Evolutionary conservation across 2,888 invertebrate genomes (phyloP).

Genomic region (Hyposoter didymator): DNA sequence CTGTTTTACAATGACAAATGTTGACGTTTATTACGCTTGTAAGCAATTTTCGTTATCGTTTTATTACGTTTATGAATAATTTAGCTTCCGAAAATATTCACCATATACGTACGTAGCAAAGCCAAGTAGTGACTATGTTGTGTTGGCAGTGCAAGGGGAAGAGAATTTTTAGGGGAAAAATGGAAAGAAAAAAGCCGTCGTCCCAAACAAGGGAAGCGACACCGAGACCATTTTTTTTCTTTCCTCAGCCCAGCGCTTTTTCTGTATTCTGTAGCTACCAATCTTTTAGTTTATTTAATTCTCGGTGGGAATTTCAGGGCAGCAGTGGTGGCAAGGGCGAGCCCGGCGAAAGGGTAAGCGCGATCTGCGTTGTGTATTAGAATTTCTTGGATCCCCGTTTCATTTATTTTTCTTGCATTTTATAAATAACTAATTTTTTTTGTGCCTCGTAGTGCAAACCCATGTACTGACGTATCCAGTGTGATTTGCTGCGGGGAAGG

Average conservation of each 20-base stretch:
- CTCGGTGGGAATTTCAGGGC: constrained; percentile 86
- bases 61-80: constrained; percentile 19
- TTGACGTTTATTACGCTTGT: constrained; percentile 21
- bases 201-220: constrained; percentile 11
- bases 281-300: constrained; percentile 62
- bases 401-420: constrained; percentile 20
- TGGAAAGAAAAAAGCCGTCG: constrained; percentile 3
- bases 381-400: constrained; percentile 27
- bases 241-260: constrained; percentile 6
- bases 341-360: constrained; percentile 90
- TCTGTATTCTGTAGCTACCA: not conserved
- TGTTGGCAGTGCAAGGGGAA: constrained; percentile 72
- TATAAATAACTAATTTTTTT: not conserved
- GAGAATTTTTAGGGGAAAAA: constrained; percentile 12
- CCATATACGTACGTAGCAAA: constrained; percentile 51
- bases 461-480: not conserved
- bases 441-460: constrained; percentile 1
- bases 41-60: constrained; percentile 4
- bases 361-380: constrained; percentile 32
- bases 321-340: constrained; percentile 91
- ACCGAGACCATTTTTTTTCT: constrained; percentile 31
- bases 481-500: not conserved
- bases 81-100: constrained; percentile 33
- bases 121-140: constrained; percentile 50
- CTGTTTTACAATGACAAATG: constrained; percentile 8